Conservation (phyloP, 2,888 invertebrate genomes). For the Lithophane socia region DNA sequence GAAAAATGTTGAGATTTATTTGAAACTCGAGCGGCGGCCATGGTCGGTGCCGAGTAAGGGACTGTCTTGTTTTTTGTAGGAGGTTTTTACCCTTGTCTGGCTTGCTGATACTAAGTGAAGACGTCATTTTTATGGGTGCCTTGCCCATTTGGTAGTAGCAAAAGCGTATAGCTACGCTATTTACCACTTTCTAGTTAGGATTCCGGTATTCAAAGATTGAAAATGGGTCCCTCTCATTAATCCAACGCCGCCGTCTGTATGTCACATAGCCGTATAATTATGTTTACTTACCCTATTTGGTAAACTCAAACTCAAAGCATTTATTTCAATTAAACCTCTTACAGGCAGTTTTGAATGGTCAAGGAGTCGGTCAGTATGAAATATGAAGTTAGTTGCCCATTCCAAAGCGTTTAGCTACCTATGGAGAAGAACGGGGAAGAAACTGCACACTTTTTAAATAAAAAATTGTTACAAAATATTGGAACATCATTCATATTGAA, state of each 20-base stretch:
- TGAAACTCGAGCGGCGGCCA: slow-evolving; percentile 60
- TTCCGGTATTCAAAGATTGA: background rate
- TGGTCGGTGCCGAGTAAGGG: slow-evolving; percentile 14
- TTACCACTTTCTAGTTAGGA: background rate
- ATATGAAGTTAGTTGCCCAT: too few species aligned
- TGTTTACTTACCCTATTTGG: background rate
- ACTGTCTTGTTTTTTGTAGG: slow-evolving; percentile 28
- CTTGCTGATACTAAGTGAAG: slow-evolving; percentile 16
- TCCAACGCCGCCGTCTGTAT: too few species aligned
- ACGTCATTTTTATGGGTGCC: slow-evolving; percentile 13
- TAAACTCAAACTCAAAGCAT: background rate
- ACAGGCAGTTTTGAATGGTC: too few species aligned
- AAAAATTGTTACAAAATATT: too few species aligned
- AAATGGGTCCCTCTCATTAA: background rate
- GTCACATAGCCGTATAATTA: background rate
- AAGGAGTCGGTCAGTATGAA: too few species aligned
- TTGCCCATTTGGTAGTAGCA: background rate
- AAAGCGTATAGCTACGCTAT: background rate
- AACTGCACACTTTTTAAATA: too few species aligned
- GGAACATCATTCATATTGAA: too few species aligned
- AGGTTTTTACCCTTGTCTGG: slow-evolving; percentile 26
- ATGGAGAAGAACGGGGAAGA: too few species aligned
- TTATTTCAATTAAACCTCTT: too few species aligned
- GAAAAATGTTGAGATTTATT: slow-evolving; percentile 80
- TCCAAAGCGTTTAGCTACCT: too few species aligned